These are phyloP conservation scores for Sternotherus odoratus DNA, from an alignment of 2,797 vertebrate genomes.

Conservation along the genomic window DNA sequence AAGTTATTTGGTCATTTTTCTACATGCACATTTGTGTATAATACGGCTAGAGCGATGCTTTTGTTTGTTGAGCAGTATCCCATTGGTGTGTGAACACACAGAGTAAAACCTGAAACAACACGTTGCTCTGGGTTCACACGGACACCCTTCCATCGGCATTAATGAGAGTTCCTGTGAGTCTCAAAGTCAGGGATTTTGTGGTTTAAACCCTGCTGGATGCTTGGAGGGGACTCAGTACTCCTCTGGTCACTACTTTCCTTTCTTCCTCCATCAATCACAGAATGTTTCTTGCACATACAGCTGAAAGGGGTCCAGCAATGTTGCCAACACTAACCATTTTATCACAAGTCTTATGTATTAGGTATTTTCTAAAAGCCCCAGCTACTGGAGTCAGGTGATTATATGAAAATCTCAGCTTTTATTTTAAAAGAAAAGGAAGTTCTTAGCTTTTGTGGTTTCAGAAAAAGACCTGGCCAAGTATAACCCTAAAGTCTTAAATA, in stretches of 20 bases:
- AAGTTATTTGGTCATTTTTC: not conserved
- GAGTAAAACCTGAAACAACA: not conserved
- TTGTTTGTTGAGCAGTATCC: not conserved
- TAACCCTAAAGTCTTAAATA: not conserved
- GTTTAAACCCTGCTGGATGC: not conserved
- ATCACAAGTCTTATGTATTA: not conserved
- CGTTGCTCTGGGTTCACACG: not conserved
- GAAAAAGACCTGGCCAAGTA: not conserved
- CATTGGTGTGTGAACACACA: not conserved
- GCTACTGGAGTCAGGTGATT: not conserved
- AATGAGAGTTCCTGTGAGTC: constrained; percentile 2
- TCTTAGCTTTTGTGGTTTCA: not conserved
- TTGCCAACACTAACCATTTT: not conserved
- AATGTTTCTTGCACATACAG: not conserved
- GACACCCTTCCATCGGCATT: not conserved
- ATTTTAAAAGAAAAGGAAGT: not conserved
- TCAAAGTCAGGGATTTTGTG: not conserved
- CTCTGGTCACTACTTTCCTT: not conserved
- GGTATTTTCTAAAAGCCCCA: not conserved
- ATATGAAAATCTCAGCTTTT: not conserved
- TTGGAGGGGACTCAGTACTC: not conserved
- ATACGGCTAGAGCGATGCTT: not conserved
- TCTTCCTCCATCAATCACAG: not conserved
- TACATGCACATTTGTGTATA: not conserved
- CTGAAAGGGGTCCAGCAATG: not conserved